Evolutionary conservation across 2,888 invertebrate genomes (phyloP), one percentile per base, ranked within the genome.

Genomic region (Miltochrista miniata): DNA sequence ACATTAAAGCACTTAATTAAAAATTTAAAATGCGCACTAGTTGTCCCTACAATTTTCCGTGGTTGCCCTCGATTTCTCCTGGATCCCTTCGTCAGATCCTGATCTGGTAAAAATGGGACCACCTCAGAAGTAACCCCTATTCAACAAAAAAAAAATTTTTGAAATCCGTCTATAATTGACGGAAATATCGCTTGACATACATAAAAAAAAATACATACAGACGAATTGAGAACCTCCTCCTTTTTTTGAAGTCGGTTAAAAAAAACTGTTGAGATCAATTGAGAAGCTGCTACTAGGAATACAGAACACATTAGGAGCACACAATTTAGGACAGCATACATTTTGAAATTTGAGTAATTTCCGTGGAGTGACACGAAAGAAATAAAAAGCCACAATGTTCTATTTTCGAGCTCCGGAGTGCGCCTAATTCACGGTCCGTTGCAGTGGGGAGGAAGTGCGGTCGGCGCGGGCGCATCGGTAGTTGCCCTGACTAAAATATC

Each of bases 401-500:
- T 77, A 77, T 77, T 76, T 74, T 54, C 54, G 61, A 58, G 54
- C 51, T 37, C 18, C 40, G 42, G 55, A 51, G 51, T 62, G 61
- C 63, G 61, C 57, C 68, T 64, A 65, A 60, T 59, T 61, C 72
- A 70, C 71, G 68, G 70, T 56, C 59, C 64, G 68, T 54, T 53
- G 59, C 53, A 40, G 13, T 49, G 54, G 59, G 54, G 63, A 74
- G 74, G 75, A 76, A 76, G 74, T 68, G 66, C 66, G 54, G 52
- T 52, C 42, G 51, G 48, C 51, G 50, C 42, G 30, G 8, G 30
- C 5, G 51, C 45, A 39, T 59, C 55, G 48, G 56, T 59, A 58
- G 46, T 46, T 59, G 64, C 57, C 56, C 61, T 50, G 68, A 77
- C 72, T 54, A 64, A 74, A 74, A 76, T 75, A 77, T 70, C 68